Evolutionary conservation across 2,888 invertebrate species (phyloP).

Genomic region (Linnaemya tessellans): DNA sequence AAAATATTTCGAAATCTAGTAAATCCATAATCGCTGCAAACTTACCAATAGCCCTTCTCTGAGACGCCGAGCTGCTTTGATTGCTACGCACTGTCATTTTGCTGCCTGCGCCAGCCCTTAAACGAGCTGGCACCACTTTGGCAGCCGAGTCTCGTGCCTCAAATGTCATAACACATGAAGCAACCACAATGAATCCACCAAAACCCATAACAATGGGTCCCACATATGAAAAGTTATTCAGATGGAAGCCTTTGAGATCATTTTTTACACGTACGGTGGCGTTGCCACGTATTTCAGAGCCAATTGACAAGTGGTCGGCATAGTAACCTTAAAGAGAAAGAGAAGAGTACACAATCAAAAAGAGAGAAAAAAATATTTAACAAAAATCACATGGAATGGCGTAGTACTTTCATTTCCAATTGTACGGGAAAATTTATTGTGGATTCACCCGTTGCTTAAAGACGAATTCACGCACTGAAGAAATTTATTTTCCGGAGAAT

Average conservation of each 20-base stretch:
- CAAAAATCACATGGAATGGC: not conserved
- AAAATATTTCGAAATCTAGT: no score
- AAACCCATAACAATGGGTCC: slow-evolving; percentile 99
- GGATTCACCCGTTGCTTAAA: no score
- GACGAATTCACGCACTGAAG: no score
- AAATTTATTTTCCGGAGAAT: no score
- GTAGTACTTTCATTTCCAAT: no score
- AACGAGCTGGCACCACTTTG: slow-evolving; percentile 92
- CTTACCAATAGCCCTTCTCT: slow-evolving; percentile 81
- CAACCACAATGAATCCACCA: slow-evolving; percentile 97
- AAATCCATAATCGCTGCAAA: not conserved
- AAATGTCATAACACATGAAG: slow-evolving; percentile 99
- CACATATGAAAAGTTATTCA: slow-evolving; percentile 96
- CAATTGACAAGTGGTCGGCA: slow-evolving; percentile 91
- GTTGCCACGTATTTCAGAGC: slow-evolving; percentile 91
- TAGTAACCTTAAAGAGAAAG: slow-evolving; percentile 87
- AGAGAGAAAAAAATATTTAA: not conserved
- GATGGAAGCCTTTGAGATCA: slow-evolving; percentile 91
- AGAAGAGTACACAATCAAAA: not conserved
- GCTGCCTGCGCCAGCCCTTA: slow-evolving; percentile 83
- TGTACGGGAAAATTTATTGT: no score
- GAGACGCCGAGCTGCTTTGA: slow-evolving; percentile 81
- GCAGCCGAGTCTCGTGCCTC: slow-evolving; percentile 97
- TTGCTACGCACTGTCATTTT: slow-evolving; percentile 80
- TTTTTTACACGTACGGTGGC: slow-evolving; percentile 91